Conservation (phyloP, 2,797 vertebrate species). For the Micromesistius poutassou region DNA sequence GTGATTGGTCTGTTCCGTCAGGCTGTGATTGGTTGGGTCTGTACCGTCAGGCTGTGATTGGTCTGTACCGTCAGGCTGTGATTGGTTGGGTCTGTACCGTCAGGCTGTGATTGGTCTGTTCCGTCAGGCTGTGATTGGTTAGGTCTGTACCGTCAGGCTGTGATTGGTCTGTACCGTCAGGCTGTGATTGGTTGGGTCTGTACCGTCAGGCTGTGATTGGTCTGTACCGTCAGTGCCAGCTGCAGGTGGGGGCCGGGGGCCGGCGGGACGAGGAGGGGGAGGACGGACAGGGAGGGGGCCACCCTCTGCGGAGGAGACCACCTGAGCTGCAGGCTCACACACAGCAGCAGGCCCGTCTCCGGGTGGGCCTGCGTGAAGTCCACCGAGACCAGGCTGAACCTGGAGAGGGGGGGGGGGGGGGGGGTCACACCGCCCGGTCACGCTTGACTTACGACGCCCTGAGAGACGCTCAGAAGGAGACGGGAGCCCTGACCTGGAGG, state of each 20-base stretch:
- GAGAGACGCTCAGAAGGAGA: not conserved
- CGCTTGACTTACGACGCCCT: no score
- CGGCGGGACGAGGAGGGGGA: constrained; percentile 62
- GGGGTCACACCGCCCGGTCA: not conserved
- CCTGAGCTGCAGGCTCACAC: constrained; percentile 62
- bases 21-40: no score
- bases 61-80: no score
- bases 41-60: no score
- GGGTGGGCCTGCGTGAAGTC: constrained; percentile 76
- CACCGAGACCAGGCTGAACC: constrained; percentile 59
- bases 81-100: no score
- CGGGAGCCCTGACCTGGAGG: no score
- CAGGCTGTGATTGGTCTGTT: no score
- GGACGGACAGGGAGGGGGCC: constrained; percentile 54
- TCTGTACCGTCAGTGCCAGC: constrained; percentile 61
- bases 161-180: constrained; percentile 4
- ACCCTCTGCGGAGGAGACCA: constrained; percentile 31
- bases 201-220: not conserved
- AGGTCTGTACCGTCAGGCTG: not conserved
- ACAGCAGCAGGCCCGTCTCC: constrained; percentile 67
- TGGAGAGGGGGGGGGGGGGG: constrained; percentile 26
- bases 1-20: no score
- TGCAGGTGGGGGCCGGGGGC: constrained; percentile 62
- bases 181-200: no score
- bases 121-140: not conserved